These are phyloP conservation scores for Acromyrmex echinatior DNA, from an alignment of 1,140 invertebrate species.

Conservation along the genomic window DNA sequence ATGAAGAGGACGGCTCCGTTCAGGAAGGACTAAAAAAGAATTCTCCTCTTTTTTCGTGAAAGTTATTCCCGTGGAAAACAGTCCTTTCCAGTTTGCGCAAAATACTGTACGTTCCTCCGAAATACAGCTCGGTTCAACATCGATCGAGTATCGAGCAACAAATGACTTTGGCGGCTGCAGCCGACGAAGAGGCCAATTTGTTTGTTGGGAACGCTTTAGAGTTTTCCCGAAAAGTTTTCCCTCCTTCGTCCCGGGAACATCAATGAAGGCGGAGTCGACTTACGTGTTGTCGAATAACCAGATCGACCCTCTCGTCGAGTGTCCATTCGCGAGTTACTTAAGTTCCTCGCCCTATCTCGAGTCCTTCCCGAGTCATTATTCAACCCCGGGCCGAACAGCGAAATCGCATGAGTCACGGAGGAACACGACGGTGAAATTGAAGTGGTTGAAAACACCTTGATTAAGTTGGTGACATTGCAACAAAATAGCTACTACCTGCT, in stretches of 20 bases:
- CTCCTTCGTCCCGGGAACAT: slow-evolving; percentile 51
- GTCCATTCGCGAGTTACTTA: slow-evolving; percentile 70
- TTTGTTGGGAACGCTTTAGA: slow-evolving; percentile 72
- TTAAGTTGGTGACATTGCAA: slow-evolving; percentile 61
- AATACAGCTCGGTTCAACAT: slow-evolving; percentile 47
- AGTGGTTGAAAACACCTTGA: slow-evolving; percentile 55
- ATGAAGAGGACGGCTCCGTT: slow-evolving; percentile 30
- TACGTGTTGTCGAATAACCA: slow-evolving; percentile 77
- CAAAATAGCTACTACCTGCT: slow-evolving; percentile 48
- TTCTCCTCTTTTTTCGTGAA: slow-evolving; percentile 38
- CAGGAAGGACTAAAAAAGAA: slow-evolving; percentile 4
- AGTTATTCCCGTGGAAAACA: slow-evolving; percentile 68
- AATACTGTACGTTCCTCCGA: slow-evolving; percentile 2
- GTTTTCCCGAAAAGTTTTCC: slow-evolving; percentile 73
- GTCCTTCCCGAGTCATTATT: slow-evolving; percentile 69
- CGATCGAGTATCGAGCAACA: slow-evolving; percentile 72
- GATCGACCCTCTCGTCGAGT: slow-evolving; percentile 69
- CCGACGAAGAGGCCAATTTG: slow-evolving; percentile 59
- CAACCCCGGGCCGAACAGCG: slow-evolving; percentile 16
- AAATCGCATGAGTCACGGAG: slow-evolving; percentile 65
- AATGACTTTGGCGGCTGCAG: slow-evolving; percentile 61
- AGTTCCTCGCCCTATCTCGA: slow-evolving; percentile 63
- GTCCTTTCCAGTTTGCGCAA: slow-evolving; percentile 32
- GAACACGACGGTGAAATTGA: slow-evolving; percentile 54
- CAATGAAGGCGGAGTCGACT: slow-evolving; percentile 69